Base-by-base conservation (phyloP, 2,797 vertebrate species). In the Tenualosa thibaudeaui region DNA sequence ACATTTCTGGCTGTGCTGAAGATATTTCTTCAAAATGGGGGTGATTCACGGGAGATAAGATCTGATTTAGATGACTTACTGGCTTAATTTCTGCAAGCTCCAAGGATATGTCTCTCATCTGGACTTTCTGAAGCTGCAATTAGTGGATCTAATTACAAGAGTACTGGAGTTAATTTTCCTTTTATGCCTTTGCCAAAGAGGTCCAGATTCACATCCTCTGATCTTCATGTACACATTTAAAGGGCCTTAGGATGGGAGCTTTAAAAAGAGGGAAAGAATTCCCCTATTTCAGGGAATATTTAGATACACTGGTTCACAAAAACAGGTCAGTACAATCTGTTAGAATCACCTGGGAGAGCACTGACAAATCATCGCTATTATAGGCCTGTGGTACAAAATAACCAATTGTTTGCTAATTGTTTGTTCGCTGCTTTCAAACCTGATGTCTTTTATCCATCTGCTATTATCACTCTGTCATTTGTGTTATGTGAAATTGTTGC, bases 11-110 rank as follows among this genome's bases (percentile, higher is more conserved):
- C 37, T 7, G 19, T 24, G 13, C 15, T 78, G 13, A 49, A 86
- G 86, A 90, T 88, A 22, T 78, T 22, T 78, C 17, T 40, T 86
- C 56, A 40, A 86, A 86, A 17, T 71, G 51, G 86, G 86, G 86
- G 86, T 88, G 89, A 82, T 8, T 43, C 71, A 40, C 71, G 19
- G 68, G 31, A 31, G 68, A 40, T 75, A 37, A 43, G 71, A 78
- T 78, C 71, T 43, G 71, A 78, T 78, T 78, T 78, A 78, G 71
- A 78, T 78, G 71, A 22, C 37, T 71, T 37, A 71, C 24, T 71
- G 65, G 65, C 65, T 78, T 78, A 43, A 78, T 78, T 4, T 78
- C 40, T 17, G 8, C 37, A 78, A 78, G 71, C 71, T 78, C 37
- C 37, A 78, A 78, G 40, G 37, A 78, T 46, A 9, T 78, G 71